A percentile compares a stretch with the other conserved stretches of the same genome.
Conservation (phyloP, 64 coral and sea anemone genomes). For the Montipora cactus region DNA sequence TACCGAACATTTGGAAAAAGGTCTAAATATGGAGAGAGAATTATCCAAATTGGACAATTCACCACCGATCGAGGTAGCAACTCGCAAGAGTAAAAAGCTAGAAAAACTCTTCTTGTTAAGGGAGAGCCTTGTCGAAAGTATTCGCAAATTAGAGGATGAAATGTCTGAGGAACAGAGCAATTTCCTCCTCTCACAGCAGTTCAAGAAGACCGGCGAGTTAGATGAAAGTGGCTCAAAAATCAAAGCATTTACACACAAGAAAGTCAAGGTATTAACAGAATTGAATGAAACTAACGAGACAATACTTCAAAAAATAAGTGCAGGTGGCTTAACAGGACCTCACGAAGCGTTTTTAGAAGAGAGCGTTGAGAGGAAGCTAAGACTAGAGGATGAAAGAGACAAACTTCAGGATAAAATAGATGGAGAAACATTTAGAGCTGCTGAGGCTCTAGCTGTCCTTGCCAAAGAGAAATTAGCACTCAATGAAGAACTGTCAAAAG, state of each 20-base stretch:
- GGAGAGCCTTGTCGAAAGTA: constrained; percentile 17
- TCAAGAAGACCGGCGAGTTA: constrained; percentile 52
- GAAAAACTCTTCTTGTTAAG: background rate
- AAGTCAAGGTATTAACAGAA: constrained; percentile 4
- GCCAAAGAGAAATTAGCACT: constrained; percentile 46
- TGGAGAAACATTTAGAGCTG: constrained; percentile 47
- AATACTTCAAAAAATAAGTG: constrained; percentile 5
- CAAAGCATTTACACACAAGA: background rate
- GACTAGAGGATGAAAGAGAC: constrained; percentile 52
- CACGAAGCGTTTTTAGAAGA: constrained; percentile 36
- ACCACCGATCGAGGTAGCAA: background rate
- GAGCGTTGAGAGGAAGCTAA: constrained; percentile 33
- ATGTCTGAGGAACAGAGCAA: constrained; percentile 67
- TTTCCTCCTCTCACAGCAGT: constrained; percentile 57
- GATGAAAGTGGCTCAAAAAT: background rate
- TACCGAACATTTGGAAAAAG: constrained; percentile 35
- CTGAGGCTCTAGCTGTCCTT: constrained; percentile 33
- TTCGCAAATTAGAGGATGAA: constrained; percentile 30
- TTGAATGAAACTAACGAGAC: constrained; percentile 25
- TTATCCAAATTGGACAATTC: constrained; percentile 20
- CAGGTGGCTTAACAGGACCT: constrained; percentile 28
- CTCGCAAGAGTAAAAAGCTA: background rate
- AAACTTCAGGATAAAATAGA: constrained; percentile 44
- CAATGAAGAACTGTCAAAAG: constrained; percentile 4
- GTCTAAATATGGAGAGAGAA: background rate